Base-by-base conservation (phyloP, 1,140 invertebrate genomes). In the Anoplophora glabripennis region DNA sequence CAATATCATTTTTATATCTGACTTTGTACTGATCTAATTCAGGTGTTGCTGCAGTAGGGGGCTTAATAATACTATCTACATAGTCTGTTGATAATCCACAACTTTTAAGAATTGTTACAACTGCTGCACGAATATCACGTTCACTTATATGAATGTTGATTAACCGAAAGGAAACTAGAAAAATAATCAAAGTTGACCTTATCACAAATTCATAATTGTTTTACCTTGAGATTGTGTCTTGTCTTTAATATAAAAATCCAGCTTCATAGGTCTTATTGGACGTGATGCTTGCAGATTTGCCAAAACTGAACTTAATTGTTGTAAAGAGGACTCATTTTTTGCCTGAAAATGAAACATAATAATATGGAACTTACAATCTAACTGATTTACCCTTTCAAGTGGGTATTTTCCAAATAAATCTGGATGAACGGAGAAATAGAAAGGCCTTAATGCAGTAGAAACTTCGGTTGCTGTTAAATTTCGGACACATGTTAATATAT, bases 391-490 rank as follows among this genome's bases (percentile, higher is more conserved):
- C 72, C 89, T 85, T 81, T 95, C 90, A 70, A 84, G 85, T 37
- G 94, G 94, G 81, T 90, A 87, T 75, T 92, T 88, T 53, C 90
- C 90, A 83, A 97, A 97, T 36, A 96, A 78, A 79, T 98, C 94
- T 11, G 94, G 94, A 83, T 98, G 94, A 15, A 97, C 94, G 45
- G 87, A 87, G 77, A 97, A 96, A 76, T 94, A 96, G 75, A 98
- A 96, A 1, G 94, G 94, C 61, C 93, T 80, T 11, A 98, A 77
- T 0, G 93, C 94, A 12, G 90, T 87, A 4, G 92, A 88, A n/a
- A 94, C 81, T 81, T 95, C 90, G 18, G 85, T 85, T n/a, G 86
- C 83, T 48, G 84, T 85, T 7, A 88, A 66, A 38, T 69, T 53
- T 35, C 69, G 52, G 14, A 28, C 15, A 54, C 12, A 21, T 54